Percentiles rank a stretch among this genome's conserved stretches.
phyloP scores from a whole-genome alignment of 2,888 invertebrate species.

The Taphrorychus bicolor region DNA sequence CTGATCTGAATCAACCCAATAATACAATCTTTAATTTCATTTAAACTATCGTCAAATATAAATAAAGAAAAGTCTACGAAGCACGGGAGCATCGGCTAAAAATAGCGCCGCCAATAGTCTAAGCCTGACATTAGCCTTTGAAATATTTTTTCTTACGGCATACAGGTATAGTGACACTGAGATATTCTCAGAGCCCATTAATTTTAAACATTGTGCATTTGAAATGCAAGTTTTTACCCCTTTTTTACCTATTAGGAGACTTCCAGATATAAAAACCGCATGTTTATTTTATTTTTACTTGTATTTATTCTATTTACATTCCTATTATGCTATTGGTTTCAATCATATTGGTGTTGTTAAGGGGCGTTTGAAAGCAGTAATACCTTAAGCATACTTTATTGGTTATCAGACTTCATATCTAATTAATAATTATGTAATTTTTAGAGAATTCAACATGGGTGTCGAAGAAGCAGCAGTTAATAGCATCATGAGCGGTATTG shows the following conservation, averaged over 20 bases:
- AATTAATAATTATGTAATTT: too few species aligned
- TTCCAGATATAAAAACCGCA: too few species aligned
- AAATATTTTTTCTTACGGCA: constrained; percentile 14
- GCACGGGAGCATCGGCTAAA: constrained; percentile 27
- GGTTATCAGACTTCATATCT: too few species aligned
- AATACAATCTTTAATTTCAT: constrained; percentile 32
- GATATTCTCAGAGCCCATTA: not conserved
- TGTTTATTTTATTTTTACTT: too few species aligned
- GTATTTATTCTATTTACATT: too few species aligned
- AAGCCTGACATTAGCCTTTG: constrained; percentile 35
- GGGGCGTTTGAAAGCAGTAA: too few species aligned
- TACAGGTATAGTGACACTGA: constrained; percentile 3
- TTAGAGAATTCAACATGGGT: constrained; percentile 71
- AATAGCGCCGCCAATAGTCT: constrained; percentile 30
- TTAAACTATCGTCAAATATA: constrained; percentile 35
- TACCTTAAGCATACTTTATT: too few species aligned
- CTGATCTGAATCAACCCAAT: not conserved
- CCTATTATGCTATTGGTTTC: not conserved
- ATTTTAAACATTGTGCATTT: not conserved
- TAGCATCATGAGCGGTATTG: constrained; percentile 91
- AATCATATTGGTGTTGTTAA: too few species aligned
- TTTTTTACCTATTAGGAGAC: too few species aligned
- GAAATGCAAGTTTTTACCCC: too few species aligned
- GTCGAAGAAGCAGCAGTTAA: constrained; percentile 83
- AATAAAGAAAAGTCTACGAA: constrained; percentile 30